A percentile compares a stretch with the other conserved stretches of the same genome.
Evolutionary conservation across 2,888 invertebrate genomes (phyloP).

Genomic region (Schizotus pectinicornis): DNA sequence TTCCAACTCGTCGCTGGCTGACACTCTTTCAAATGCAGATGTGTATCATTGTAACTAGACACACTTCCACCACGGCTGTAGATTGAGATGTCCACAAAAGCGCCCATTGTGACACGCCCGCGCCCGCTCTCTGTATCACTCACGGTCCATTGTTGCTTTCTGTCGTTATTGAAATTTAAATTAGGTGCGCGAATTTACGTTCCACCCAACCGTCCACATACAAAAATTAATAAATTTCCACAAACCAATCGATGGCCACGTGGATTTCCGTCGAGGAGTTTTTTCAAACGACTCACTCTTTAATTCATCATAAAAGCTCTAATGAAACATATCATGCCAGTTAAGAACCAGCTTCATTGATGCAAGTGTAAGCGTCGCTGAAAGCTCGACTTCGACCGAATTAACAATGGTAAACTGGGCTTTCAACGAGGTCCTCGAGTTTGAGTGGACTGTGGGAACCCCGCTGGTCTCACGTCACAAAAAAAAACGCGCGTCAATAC

Average conservation of each 20-base stretch:
- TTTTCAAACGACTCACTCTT: constrained; percentile 3
- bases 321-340: constrained; percentile 25
- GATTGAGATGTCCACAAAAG: constrained; percentile 46
- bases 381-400: constrained; percentile 45
- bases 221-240: constrained; percentile 47
- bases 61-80: constrained; percentile 49
- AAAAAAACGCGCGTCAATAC: constrained; percentile 15
- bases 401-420: constrained; percentile 42
- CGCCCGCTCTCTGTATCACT: constrained; percentile 27
- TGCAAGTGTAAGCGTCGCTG: constrained; percentile 43
- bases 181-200: constrained; percentile 37
- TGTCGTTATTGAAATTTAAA: constrained; percentile 42
- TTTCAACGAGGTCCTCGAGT: constrained; percentile 47
- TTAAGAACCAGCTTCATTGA: constrained; percentile 23
- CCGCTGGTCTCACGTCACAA: constrained; percentile 44
- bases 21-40: constrained; percentile 57
- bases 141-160: constrained; percentile 36
- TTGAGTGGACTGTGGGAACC: constrained; percentile 50
- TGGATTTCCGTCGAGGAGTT: not conserved
- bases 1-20: constrained; percentile 51
- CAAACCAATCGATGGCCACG: not conserved
- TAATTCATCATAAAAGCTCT: constrained; percentile 15
- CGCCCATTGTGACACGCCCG: constrained; percentile 36
- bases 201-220: constrained; percentile 42
- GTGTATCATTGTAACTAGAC: constrained; percentile 52